A percentile compares a stretch with the other conserved stretches of the same genome.
These are phyloP conservation scores for Araneus ventricosus DNA, from an alignment of 1,140 invertebrate genomes.

Conservation along the genomic window DNA sequence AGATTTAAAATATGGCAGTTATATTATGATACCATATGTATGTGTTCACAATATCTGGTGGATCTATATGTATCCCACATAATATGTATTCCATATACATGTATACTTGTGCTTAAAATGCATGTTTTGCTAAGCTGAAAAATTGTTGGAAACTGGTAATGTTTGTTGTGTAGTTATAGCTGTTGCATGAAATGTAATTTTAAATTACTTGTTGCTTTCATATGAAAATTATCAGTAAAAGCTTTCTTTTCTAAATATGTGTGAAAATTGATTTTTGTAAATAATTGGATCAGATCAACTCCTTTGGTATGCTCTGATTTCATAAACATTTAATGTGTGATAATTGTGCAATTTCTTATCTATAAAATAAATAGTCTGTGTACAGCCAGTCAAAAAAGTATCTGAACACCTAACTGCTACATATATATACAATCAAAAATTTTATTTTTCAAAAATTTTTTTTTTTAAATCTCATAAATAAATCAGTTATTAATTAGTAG, in stretches of 20 bases:
- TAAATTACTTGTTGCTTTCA: neutral
- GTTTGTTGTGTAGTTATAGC: conserved; percentile 12
- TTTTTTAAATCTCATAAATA: no score
- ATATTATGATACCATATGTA: conserved; percentile 28
- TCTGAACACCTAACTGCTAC: no score
- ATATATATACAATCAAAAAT: no score
- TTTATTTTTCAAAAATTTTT: no score
- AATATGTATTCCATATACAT: conserved; percentile 31
- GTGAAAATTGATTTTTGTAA: neutral
- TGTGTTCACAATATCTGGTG: conserved; percentile 23
- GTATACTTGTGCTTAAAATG: conserved; percentile 34
- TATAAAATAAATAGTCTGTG: no score
- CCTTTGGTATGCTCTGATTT: no score
- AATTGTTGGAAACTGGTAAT: neutral
- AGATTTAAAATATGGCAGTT: conserved; percentile 1
- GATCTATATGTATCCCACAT: conserved; percentile 21
- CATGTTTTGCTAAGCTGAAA: conserved; percentile 29
- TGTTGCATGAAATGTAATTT: neutral
- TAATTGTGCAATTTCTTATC: no score
- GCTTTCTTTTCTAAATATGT: neutral
- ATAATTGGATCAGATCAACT: neutral
- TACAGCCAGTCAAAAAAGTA: no score
- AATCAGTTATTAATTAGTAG: no score
- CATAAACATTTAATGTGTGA: no score
- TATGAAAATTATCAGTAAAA: neutral